phyloP scores from a whole-genome alignment of 2,888 invertebrate species.

The Troides aeacus region DNA sequence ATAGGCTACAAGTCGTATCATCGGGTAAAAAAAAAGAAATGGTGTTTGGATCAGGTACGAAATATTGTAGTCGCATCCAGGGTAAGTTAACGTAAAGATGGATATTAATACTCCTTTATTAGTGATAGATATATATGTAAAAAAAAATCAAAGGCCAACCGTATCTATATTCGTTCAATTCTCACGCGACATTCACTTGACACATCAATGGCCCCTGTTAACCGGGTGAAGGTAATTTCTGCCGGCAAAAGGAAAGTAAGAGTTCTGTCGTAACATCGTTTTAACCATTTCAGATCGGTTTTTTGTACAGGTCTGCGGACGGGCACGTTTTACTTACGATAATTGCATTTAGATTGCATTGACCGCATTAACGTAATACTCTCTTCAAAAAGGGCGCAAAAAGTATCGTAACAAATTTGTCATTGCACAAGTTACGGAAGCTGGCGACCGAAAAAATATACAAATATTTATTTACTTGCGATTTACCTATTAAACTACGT shows the following conservation, averaged over 20 bases:
- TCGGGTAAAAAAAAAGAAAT: too few species aligned
- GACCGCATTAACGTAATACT: conserved; percentile 7
- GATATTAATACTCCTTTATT: too few species aligned
- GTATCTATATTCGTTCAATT: not conserved
- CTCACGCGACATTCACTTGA: conserved; percentile 2
- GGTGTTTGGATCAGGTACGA: too few species aligned
- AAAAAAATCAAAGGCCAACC: not conserved
- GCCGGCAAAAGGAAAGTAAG: conserved; percentile 23
- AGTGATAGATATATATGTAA: not conserved
- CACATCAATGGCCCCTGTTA: conserved; percentile 6
- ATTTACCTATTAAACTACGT: too few species aligned
- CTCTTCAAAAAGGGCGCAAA: conserved; percentile 2
- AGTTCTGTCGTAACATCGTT: conserved; percentile 10
- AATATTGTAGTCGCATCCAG: too few species aligned
- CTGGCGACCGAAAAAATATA: not conserved
- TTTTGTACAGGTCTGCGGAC: not conserved
- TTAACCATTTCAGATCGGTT: conserved; percentile 10
- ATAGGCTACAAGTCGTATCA: too few species aligned
- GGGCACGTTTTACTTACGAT: not conserved
- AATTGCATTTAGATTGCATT: conserved; percentile 13
- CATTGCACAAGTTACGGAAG: not conserved
- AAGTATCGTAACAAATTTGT: not conserved
- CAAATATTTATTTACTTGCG: too few species aligned
- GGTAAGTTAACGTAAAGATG: too few species aligned
- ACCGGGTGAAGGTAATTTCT: conserved; percentile 18